Base-by-base conservation (phyloP, 2,113 vertebrate genomes). In the Saccopteryx bilineata region DNA sequence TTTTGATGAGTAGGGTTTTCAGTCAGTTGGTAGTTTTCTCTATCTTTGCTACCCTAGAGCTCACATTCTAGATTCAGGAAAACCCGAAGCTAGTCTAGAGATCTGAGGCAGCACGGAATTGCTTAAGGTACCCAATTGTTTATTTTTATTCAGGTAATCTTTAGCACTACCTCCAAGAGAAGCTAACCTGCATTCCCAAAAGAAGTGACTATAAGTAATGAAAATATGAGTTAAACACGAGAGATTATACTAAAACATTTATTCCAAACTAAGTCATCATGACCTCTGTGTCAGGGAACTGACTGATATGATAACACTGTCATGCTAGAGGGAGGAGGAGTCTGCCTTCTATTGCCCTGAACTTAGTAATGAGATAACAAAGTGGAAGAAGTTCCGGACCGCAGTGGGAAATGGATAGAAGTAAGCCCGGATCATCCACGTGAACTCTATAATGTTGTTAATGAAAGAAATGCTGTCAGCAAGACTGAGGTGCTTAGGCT, bases 61-160 rank as follows among this genome's bases (percentile, higher is more conserved):
- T 54, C 28, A 69, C 4, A 63, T 39, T 79, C 52, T 60, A 78
- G 33, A 17, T 60, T 94, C 26, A 23, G 14, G 14, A 96, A 8
- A 89, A 28, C 21, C 23, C 33, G 24, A 88, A 48, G 0, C 88
- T 93, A 46, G 33, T 54, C 11, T 0, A 68, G 2, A 9, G 7
- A 81, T 89, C 93, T 75, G 81, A 72, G 19, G 17, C 9, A 78
- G 0, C 1, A 91, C 7, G 24, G 33, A 82, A 61, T n/a, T 58
- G 0, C 31, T 54, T 33, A 2, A 91, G 89, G 68, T 87, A 23
- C 33, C 69, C 89, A 89, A n/a, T 3, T 26, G 11, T 21, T 0
- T 54, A 78, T 63, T 90, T 95, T 95, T 48, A 80, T 7, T 87
- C 19, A 87, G 3, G 24, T 39, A 33, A 56, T 74, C 17, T 94